Evolutionary conservation across 2,113 vertebrate genomes (phyloP).

Genomic region (Ranitomeya imitator): DNA sequence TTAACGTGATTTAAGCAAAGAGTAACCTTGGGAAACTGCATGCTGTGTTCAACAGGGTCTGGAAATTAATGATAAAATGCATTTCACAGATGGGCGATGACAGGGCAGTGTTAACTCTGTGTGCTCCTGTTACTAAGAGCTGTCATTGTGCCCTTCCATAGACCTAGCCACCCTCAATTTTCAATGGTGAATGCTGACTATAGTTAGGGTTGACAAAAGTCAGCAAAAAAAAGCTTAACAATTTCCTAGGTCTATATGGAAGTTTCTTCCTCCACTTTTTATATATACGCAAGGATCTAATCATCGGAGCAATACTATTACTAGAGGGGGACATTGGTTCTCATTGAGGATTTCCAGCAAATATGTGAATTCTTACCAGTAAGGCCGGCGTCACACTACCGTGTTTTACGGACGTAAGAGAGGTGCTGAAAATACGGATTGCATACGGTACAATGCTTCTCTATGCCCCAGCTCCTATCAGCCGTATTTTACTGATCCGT

Average conservation of each 20-base stretch:
- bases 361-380: no score
- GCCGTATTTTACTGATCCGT: no score
- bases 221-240: not conserved
- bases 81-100: constrained; percentile 1
- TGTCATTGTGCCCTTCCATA: not conserved
- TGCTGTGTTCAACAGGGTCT: not conserved
- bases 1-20: constrained; percentile 41
- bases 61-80: constrained; percentile 8
- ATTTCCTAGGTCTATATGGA: not conserved
- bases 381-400: no score
- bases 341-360: no score
- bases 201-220: not conserved
- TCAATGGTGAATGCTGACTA: not conserved
- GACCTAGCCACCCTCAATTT: not conserved
- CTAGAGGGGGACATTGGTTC: not conserved
- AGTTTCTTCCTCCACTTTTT: not conserved
- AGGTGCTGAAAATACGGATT: no score
- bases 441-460: no score
- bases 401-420: no score
- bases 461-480: no score
- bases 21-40: constrained; percentile 47
- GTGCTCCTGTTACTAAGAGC: not conserved
- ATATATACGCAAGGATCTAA: not conserved
- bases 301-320: not conserved
- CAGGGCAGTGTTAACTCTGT: not conserved